These are phyloP conservation scores for Chiloscyllium plagiosum DNA, from an alignment of 2,113 vertebrate genomes.

Conservation along the genomic window DNA sequence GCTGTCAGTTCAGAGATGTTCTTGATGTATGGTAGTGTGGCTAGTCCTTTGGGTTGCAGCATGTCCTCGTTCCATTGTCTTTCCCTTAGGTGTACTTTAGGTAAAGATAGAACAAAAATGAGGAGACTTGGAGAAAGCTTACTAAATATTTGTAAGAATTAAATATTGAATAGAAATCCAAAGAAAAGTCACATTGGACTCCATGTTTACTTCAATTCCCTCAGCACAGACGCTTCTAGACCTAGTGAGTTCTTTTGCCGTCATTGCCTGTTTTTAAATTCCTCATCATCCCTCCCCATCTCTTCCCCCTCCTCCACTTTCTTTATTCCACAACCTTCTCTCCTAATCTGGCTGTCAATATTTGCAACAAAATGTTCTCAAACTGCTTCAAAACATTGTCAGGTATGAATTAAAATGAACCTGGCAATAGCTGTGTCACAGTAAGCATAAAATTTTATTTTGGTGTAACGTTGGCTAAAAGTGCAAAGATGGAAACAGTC, in stretches of 20 bases:
- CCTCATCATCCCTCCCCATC: no score
- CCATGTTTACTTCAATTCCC: no score
- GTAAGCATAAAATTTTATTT: not conserved
- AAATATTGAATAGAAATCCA: not conserved
- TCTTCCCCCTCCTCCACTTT: no score
- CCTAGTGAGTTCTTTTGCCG: no score
- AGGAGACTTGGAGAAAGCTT: slow-evolving; percentile 25
- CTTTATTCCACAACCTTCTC: not conserved
- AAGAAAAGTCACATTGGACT: no score
- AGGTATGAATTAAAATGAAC: not conserved
- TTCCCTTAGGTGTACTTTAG: not conserved
- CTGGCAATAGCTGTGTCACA: not conserved
- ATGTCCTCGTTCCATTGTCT: no score
- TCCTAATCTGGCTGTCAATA: not conserved
- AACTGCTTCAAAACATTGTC: not conserved
- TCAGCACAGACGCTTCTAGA: no score
- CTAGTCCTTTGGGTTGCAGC: no score
- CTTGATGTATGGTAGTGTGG: no score
- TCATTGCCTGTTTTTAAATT: no score
- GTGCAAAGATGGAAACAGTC: not conserved
- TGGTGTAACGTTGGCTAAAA: not conserved
- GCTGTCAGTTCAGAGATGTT: no score
- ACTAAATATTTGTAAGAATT: not conserved
- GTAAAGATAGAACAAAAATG: slow-evolving; percentile 13
- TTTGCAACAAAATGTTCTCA: not conserved